These are phyloP conservation scores for Capra hircus DNA, from an alignment of 2,113 vertebrate genomes.

Conservation along the genomic window DNA sequence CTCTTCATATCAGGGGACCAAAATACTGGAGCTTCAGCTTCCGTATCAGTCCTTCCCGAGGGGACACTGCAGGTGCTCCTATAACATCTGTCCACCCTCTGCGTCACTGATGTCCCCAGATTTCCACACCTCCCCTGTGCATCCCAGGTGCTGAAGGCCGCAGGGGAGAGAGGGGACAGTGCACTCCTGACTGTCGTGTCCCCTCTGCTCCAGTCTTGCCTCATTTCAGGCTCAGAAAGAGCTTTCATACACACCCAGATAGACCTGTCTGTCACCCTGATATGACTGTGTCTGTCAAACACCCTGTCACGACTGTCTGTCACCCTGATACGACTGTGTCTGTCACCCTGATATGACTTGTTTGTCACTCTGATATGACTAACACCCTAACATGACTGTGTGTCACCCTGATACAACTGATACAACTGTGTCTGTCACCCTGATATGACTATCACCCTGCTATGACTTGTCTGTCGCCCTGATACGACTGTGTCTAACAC, in stretches of 20 bases:
- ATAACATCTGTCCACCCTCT: neutral
- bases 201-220: neutral
- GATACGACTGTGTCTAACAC: neutral
- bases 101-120: neutral
- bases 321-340: neutral
- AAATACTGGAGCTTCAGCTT: neutral
- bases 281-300: neutral
- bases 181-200: too few relatives aligned
- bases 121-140: neutral
- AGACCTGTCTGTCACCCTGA: neutral
- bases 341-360: too few relatives aligned
- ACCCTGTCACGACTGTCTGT: neutral
- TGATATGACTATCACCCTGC: too few relatives aligned
- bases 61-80: neutral
- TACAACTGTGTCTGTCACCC: neutral
- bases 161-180: neutral
- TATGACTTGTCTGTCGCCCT: neutral
- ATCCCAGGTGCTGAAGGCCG: neutral
- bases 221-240: neutral
- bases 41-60: neutral
- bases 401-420: neutral
- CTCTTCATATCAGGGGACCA: neutral
- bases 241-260: neutral
- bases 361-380: too few relatives aligned
- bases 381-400: neutral